These are phyloP conservation scores for Saguinus midas DNA, from an alignment of 2,113 vertebrate genomes.

Conservation along the genomic window DNA sequence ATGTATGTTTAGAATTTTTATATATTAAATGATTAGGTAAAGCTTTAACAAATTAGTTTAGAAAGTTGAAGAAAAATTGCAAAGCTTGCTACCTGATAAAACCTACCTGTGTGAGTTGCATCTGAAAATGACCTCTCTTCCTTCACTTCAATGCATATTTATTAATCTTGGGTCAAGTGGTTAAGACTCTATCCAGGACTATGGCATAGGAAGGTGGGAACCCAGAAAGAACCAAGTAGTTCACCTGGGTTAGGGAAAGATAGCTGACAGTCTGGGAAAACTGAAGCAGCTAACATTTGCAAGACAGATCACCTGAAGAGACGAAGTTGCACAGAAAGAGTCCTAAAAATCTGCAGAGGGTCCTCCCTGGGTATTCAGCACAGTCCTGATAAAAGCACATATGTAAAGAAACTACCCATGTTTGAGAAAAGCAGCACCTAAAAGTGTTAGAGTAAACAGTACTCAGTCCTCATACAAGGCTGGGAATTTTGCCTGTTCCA, in stretches of 20 bases:
- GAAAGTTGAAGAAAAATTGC: not conserved
- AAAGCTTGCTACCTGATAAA: not conserved
- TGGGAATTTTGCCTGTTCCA: not conserved
- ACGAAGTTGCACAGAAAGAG: not conserved
- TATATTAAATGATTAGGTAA: not conserved
- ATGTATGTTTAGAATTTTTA: not conserved
- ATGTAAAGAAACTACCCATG: not conserved
- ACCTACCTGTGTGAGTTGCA: not conserved
- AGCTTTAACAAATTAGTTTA: not conserved
- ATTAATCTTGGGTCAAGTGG: not conserved
- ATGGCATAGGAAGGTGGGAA: rapidly evolving
- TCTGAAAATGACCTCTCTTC: not conserved
- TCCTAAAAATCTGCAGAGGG: not conserved
- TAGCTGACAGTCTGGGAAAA: not conserved
- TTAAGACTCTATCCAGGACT: not conserved
- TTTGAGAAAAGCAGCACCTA: not conserved
- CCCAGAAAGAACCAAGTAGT: not conserved
- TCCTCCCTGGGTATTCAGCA: not conserved
- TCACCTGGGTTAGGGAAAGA: not conserved
- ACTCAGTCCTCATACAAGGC: not conserved
- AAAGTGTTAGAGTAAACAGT: not conserved
- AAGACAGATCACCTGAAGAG: not conserved
- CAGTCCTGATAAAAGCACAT: not conserved
- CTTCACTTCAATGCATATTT: not conserved
- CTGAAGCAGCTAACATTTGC: not conserved